phyloP scores from a whole-genome alignment of 2,797 vertebrate species.

The Myotis pilosus region DNA sequence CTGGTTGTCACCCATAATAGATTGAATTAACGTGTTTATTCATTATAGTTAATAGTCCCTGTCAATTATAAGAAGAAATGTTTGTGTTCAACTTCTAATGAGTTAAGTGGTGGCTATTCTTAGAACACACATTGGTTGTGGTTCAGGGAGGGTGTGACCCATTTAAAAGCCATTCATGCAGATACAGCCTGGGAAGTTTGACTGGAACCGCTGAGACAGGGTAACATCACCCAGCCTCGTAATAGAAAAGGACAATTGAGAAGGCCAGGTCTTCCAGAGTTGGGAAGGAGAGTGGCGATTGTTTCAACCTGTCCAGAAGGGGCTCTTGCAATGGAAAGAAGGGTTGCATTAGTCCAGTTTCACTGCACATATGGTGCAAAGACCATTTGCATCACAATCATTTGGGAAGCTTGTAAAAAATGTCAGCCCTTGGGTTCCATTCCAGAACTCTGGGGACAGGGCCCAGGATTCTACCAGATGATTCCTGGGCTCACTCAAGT shows the following conservation, averaged over 20 bases:
- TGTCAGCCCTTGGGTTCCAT: no score
- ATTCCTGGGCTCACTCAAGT: not conserved
- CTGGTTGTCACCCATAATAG: slow-evolving; percentile 14
- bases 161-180: slow-evolving; percentile 1
- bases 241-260: not conserved
- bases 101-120: slow-evolving; percentile 2
- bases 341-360: not conserved
- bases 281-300: not conserved
- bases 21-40: slow-evolving; percentile 40
- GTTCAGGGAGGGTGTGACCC: not conserved
- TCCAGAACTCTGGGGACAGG: not conserved
- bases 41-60: slow-evolving; percentile 23
- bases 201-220: not conserved
- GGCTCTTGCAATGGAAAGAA: not conserved
- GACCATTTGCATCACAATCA: not conserved
- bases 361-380: not conserved
- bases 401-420: not conserved
- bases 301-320: not conserved
- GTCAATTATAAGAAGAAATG: slow-evolving; percentile 16
- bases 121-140: not conserved
- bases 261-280: not conserved
- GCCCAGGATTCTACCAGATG: not conserved
- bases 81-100: slow-evolving; percentile 20
- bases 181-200: not conserved
- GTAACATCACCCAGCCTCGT: not conserved